A percentile compares a stretch with the other conserved stretches of the same genome.
phyloP scores from a whole-genome alignment of 2,113 vertebrate genomes.

The Speoplatyrhinus poulsoni region DNA sequence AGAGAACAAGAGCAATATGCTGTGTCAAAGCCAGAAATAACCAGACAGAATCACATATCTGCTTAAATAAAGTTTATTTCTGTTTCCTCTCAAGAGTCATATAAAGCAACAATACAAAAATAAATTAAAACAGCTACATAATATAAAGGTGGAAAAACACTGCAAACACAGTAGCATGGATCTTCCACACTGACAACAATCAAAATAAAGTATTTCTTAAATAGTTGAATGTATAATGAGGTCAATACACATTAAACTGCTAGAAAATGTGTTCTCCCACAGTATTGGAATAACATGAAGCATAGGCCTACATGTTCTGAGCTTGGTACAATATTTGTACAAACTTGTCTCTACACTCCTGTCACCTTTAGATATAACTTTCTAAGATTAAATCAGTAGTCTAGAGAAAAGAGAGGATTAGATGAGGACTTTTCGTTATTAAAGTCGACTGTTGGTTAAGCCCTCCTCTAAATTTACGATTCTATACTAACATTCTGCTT shows the following conservation, averaged over 20 bases:
- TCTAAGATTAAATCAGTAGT: neutral
- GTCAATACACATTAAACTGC: neutral
- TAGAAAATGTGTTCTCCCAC: neutral
- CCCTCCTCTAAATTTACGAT: too few relatives aligned
- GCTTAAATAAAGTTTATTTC: constrained; percentile 55
- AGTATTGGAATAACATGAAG: too few relatives aligned
- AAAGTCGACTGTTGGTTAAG: neutral
- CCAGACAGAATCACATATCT: neutral
- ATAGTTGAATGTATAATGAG: constrained; percentile 20
- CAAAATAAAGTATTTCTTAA: constrained; percentile 60
- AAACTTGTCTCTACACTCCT: too few relatives aligned
- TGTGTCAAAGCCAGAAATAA: neutral
- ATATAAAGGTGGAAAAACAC: constrained; percentile 1
- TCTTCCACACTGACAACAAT: neutral
- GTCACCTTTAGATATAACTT: too few relatives aligned
- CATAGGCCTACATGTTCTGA: too few relatives aligned
- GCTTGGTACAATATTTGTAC: too few relatives aligned
- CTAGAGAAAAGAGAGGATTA: constrained; percentile 2
- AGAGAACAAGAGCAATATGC: too few relatives aligned
- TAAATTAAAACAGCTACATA: constrained; percentile 59
- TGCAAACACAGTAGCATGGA: neutral
- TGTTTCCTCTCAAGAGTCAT: neutral
- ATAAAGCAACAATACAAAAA: constrained; percentile 66
- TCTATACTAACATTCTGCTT: too few relatives aligned
- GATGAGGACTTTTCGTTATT: neutral